Evolutionary conservation across 2,113 vertebrate species (phyloP).

Genomic region (Spheniscus mendiculus): DNA sequence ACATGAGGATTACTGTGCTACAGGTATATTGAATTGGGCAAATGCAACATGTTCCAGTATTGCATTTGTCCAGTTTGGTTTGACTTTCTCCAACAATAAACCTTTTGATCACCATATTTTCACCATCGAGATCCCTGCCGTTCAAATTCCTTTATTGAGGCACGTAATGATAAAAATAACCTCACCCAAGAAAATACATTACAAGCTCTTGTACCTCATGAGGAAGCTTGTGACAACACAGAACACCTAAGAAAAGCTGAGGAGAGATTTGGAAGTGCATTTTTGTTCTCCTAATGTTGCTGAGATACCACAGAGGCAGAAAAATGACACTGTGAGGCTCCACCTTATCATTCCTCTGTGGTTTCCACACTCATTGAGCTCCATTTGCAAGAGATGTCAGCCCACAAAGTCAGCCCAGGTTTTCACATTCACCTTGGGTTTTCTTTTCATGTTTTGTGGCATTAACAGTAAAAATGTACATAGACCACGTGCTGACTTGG

Average conservation of each 20-base stretch:
- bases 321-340: not conserved
- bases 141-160: not conserved
- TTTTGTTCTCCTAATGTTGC: not conserved
- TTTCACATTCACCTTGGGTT: not conserved
- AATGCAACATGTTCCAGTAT: not conserved
- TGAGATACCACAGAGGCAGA: not conserved
- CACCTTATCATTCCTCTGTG: not conserved
- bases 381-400: fast-evolving
- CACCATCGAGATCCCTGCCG: fast-evolving
- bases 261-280: not conserved
- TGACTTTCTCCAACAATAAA: not conserved
- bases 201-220: fast-evolving
- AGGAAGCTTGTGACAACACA: not conserved
- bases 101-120: not conserved
- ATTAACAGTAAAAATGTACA: fast-evolving
- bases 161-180: not conserved
- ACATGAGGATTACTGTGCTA: not conserved
- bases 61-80: not conserved
- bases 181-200: not conserved
- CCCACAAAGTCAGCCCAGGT: not conserved
- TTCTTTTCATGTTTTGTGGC: not conserved
- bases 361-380: not conserved
- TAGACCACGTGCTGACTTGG: fast-evolving
- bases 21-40: not conserved
- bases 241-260: not conserved